A percentile compares a stretch with the other conserved stretches of the same genome.
phyloP scores from a whole-genome alignment of 2,888 invertebrate species.

The Cremastinae sp. region DNA sequence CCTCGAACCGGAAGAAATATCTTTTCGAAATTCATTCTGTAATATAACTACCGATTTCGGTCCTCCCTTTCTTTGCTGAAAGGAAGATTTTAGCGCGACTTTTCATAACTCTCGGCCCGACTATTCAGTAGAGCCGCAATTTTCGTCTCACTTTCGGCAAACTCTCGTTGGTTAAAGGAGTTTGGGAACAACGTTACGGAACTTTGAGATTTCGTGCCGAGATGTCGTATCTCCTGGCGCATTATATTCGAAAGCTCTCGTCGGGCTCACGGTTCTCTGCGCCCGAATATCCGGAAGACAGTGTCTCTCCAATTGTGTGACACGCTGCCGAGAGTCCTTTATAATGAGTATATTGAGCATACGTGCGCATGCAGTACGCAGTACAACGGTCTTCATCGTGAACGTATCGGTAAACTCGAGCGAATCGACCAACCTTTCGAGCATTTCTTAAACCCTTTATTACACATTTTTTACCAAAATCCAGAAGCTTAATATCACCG shows the following conservation, averaged over 20 bases:
- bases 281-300: slow-evolving; percentile 22
- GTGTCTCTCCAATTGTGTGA: slow-evolving; percentile 30
- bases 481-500: neutral
- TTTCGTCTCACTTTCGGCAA: slow-evolving; percentile 25
- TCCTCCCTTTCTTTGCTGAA: neutral
- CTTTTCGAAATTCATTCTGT: neutral
- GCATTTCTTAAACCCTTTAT: neutral
- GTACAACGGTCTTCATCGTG: neutral
- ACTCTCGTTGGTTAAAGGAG: slow-evolving; percentile 25
- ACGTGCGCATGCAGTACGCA: neutral
- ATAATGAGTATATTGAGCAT: slow-evolving; percentile 19
- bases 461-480: neutral
- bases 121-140: slow-evolving; percentile 18
- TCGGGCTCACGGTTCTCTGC: slow-evolving; percentile 19
- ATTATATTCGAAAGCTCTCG: slow-evolving; percentile 27
- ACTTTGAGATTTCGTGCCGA: slow-evolving; percentile 24
- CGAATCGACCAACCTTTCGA: slow-evolving; percentile 34
- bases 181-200: slow-evolving; percentile 21
- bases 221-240: slow-evolving; percentile 30
- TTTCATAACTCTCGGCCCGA: slow-evolving; percentile 16
- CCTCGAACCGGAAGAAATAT: neutral
- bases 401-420: slow-evolving; percentile 28
- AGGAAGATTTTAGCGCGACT: neutral
- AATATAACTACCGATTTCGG: neutral
- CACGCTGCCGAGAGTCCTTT: slow-evolving; percentile 24